Evolutionary conservation across 2,888 invertebrate genomes (phyloP).

Genomic region (Drepana falcataria): DNA sequence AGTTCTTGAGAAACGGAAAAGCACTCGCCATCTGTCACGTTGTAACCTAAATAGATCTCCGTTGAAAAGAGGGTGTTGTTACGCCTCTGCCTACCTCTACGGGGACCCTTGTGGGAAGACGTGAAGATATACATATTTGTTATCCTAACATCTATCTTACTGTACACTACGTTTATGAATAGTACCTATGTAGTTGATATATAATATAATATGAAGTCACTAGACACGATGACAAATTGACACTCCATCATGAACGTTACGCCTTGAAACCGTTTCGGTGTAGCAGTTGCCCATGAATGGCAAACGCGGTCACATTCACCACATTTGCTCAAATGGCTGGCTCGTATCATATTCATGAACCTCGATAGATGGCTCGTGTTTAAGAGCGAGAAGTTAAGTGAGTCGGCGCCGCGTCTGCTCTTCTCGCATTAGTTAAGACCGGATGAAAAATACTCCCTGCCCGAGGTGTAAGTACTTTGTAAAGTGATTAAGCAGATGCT

Average conservation of each 20-base stretch:
- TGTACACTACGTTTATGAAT: too few species aligned
- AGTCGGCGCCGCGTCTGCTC: background rate
- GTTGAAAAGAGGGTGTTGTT: too few species aligned
- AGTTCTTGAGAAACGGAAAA: too few species aligned
- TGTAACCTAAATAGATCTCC: too few species aligned
- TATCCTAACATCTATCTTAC: too few species aligned
- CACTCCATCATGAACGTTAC: background rate
- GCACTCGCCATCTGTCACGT: too few species aligned
- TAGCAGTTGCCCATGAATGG: background rate
- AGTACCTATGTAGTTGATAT: too few species aligned
- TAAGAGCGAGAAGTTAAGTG: constrained; percentile 2
- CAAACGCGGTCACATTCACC: constrained; percentile 1
- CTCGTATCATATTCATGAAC: constrained; percentile 8
- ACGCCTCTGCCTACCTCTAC: too few species aligned
- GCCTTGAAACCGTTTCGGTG: background rate
- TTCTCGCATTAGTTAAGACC: background rate
- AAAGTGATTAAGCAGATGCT: background rate
- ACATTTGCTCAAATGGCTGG: constrained; percentile 4
- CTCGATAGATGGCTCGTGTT: constrained; percentile 4
- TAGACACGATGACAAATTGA: background rate
- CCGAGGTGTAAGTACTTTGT: background rate
- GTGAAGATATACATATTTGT: too few species aligned
- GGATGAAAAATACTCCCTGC: background rate
- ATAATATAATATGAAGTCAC: background rate
- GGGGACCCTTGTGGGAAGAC: too few species aligned